Base-by-base conservation (phyloP, 2,888 invertebrate genomes). In the Drosophila affinis region DNA sequence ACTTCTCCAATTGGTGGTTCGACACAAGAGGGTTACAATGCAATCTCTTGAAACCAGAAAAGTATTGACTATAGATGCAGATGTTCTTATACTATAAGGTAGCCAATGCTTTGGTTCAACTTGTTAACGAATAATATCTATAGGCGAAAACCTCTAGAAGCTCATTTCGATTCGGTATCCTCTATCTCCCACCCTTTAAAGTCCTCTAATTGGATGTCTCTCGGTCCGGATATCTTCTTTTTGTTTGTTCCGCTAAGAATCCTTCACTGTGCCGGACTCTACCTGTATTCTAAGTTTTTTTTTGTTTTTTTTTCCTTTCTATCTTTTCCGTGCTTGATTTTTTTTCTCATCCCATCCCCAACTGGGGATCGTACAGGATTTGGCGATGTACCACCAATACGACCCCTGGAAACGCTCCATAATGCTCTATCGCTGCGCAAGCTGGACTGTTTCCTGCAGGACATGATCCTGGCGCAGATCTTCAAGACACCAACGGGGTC, bases 361-460 rank as follows among this genome's bases (percentile, higher is more conserved):
- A 39, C 39, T 39, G 14, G 39, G n/a, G 6, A 39, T 12, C 39
- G 39, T 39, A 3, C 27, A 92, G 97, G 97, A 39, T 97, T 97
- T 92, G 97, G 97, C 72, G 97, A 97, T 65, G 98, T 98, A 77
- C 99, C 99, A 29, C 97, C 98, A 1, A 97, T 99, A 84, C 95
- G 99, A 39, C 98, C 99, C 2, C 93, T 99, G 91, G 99, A 99
- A 93, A 99, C 99, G 5, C 93, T 99, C 71, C 99, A 99, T 94
- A 99, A 99, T 93, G 97, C 98, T 54, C 93, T 99, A 79, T 98
- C 98, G 56, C 93, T 98, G 89, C 95, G 96, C 49, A 98, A 99
- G 91, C 93, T 99, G 87, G 98, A 99, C 92, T 93, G 93, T 51
- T 99, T 98, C 92, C 93, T 99, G 91, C 97, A 97, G 89, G 95